Conservation (phyloP, 2,797 vertebrate genomes). For the Tadarida brasiliensis region DNA sequence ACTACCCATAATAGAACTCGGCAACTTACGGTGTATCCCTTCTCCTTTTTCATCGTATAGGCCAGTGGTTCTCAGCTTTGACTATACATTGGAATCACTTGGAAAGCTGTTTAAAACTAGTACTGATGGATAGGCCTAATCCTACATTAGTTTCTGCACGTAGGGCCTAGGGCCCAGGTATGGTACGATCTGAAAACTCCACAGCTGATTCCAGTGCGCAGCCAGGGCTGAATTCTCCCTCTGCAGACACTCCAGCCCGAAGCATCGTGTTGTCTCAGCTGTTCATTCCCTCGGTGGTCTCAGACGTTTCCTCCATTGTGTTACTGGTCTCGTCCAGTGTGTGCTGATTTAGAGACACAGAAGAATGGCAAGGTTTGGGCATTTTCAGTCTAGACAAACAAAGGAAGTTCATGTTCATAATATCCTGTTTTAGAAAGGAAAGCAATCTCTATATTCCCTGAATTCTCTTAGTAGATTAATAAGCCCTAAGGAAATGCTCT, state of each 20-base stretch:
- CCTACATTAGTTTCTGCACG: background rate
- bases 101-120: background rate
- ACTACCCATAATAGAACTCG: background rate
- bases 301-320: background rate
- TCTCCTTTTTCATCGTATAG: background rate
- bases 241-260: background rate
- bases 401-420: background rate
- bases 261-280: background rate
- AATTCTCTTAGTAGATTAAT: constrained; percentile 51
- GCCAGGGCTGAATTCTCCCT: background rate
- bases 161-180: no score
- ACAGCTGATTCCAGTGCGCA: background rate
- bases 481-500: background rate
- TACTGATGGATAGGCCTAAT: background rate
- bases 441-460: background rate
- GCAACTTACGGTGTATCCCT: background rate
- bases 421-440: background rate
- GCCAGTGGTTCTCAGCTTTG: background rate
- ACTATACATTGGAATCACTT: background rate
- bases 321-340: background rate
- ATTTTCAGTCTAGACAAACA: background rate
- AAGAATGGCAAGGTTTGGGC: background rate
- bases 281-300: background rate
- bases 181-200: background rate
- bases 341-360: background rate